Conservation (phyloP, 2,888 invertebrate genomes). For the Stenodera caucasica region DNA sequence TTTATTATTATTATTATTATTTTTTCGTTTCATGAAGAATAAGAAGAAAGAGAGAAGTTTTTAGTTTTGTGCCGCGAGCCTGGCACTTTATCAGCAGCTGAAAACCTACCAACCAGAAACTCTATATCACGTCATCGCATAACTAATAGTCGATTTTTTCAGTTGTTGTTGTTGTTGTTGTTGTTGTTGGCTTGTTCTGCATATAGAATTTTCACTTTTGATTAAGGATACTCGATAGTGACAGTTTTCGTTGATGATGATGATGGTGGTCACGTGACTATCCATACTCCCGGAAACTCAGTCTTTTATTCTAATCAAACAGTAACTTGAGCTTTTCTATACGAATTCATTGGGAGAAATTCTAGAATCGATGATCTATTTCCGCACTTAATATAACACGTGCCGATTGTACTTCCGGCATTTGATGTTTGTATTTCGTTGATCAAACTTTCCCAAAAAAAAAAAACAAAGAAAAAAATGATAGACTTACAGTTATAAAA, state of each 20-base stretch:
- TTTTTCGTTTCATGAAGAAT: neutral
- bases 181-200: neutral
- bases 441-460: neutral
- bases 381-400: constrained; percentile 6
- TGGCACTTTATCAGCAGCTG: constrained; percentile 21
- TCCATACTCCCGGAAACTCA: neutral
- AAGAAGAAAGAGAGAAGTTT: constrained; percentile 17
- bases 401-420: constrained; percentile 1
- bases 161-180: no score
- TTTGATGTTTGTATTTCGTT: neutral
- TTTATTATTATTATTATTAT: constrained; percentile 30
- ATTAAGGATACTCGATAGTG: neutral
- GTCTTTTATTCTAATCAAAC: constrained; percentile 5
- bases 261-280: neutral
- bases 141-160: neutral
- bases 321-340: constrained; percentile 8
- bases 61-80: constrained; percentile 44
- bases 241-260: neutral
- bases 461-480: neutral
- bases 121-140: constrained; percentile 8
- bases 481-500: neutral
- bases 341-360: constrained; percentile 3
- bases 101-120: constrained; percentile 11
- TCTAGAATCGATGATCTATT: constrained; percentile 4
- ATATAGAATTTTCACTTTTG: neutral